Evolutionary conservation across 2,797 vertebrate genomes (phyloP).

Genomic region (Pipistrellus pipistrellus): DNA sequence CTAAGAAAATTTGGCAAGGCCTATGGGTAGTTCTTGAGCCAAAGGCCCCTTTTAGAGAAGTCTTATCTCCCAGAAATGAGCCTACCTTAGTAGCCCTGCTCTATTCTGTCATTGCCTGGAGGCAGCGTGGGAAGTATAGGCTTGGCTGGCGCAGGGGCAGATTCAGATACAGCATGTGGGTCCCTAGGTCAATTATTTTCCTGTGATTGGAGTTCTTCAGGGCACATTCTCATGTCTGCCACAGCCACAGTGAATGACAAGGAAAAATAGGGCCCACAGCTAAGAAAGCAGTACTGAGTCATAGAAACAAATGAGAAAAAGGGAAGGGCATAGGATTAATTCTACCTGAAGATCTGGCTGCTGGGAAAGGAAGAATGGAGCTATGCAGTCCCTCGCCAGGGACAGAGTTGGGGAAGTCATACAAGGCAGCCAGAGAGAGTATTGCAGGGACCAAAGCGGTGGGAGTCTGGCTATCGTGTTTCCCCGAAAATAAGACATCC

Average conservation of each 20-base stretch:
- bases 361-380: neutral
- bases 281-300: neutral
- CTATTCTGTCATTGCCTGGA: no score
- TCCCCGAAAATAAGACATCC: no score
- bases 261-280: neutral
- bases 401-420: no score
- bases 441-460: neutral
- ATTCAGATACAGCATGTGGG: neutral
- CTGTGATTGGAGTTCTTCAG: neutral
- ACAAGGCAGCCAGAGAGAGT: neutral
- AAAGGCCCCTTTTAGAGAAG: neutral
- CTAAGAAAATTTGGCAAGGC: neutral
- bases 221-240: neutral
- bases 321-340: neutral
- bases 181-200: neutral
- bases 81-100: neutral
- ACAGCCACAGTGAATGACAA: neutral
- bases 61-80: neutral
- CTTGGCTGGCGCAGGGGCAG: neutral
- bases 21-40: neutral
- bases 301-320: neutral
- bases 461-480: neutral
- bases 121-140: neutral
- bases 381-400: fast-evolving
- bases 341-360: neutral